These are phyloP conservation scores for Drosophila greeni DNA, from an alignment of 2,888 invertebrate species.

Conservation along the genomic window DNA sequence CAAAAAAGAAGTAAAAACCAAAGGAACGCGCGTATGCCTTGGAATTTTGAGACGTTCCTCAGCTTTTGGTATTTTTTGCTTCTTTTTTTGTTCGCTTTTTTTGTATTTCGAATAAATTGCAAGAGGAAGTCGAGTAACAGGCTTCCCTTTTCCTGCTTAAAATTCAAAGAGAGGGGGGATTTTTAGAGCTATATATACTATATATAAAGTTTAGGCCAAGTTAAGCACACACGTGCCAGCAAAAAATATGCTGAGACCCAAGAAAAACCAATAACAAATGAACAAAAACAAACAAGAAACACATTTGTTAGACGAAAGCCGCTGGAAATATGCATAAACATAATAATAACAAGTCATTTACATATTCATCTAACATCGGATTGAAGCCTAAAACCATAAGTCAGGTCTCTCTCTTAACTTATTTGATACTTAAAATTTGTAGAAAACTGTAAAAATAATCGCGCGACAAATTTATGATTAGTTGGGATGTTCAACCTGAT, in stretches of 20 bases:
- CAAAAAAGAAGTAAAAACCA: constrained; percentile 51
- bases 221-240: constrained; percentile 60
- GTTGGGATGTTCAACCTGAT: constrained; percentile 39
- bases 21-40: constrained; percentile 55
- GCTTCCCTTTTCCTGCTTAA: constrained; percentile 77
- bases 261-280: constrained; percentile 31
- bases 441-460: constrained; percentile 71
- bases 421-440: constrained; percentile 30
- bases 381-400: constrained; percentile 61
- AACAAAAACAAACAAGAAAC: constrained; percentile 37
- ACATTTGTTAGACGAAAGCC: constrained; percentile 37
- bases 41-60: constrained; percentile 67
- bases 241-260: constrained; percentile 43
- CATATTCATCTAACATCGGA: constrained; percentile 60
- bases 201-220: background rate
- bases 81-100: background rate
- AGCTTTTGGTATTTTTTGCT: constrained; percentile 5
- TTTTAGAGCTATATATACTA: constrained; percentile 8
- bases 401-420: constrained; percentile 43
- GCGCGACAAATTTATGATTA: constrained; percentile 73
- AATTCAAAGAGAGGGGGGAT: background rate
- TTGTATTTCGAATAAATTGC: constrained; percentile 62
- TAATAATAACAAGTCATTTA: constrained; percentile 68
- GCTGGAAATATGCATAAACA: constrained; percentile 57
- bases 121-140: constrained; percentile 74